These are phyloP conservation scores for Lepus oiostolus DNA, from an alignment of 2,797 vertebrate genomes.

Conservation along the genomic window DNA sequence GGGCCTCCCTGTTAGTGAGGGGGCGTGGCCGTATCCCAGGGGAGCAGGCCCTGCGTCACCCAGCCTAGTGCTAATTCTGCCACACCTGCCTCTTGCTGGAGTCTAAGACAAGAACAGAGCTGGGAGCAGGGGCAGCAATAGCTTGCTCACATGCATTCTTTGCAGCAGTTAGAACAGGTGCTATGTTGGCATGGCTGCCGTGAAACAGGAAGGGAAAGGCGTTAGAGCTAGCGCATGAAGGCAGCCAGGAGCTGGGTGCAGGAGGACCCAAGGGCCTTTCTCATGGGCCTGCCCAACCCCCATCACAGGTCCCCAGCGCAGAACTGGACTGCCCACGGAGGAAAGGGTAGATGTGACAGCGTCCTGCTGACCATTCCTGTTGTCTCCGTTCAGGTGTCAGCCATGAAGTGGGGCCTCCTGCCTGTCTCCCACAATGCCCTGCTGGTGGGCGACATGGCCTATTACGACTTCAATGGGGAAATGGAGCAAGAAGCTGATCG, in stretches of 20 bases:
- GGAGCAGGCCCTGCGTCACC: background rate
- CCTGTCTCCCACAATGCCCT: conserved; percentile 96
- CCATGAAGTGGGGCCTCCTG: conserved; percentile 97
- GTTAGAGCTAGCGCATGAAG: background rate
- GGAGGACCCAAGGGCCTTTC: background rate
- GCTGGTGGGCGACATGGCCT: conserved; percentile 95
- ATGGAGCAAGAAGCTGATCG: conserved; percentile 96
- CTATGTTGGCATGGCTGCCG: background rate
- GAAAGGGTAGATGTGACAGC: background rate
- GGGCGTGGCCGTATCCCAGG: background rate
- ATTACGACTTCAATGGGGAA: conserved; percentile 95
- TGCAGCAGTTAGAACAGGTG: background rate
- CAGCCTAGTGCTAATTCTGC: background rate
- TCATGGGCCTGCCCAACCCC: background rate
- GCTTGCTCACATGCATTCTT: background rate
- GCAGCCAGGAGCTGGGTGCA: background rate
- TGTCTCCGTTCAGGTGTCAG: conserved; percentile 92
- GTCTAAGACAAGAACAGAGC: background rate
- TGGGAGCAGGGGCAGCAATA: background rate
- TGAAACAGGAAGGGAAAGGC: background rate
- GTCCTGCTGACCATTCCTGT: background rate
- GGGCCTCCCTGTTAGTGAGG: background rate
- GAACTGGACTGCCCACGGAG: background rate
- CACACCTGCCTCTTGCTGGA: background rate
- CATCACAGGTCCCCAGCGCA: no score